phyloP scores from a whole-genome alignment of 2,797 vertebrate genomes.

The Melanotaenia pygmaea region DNA sequence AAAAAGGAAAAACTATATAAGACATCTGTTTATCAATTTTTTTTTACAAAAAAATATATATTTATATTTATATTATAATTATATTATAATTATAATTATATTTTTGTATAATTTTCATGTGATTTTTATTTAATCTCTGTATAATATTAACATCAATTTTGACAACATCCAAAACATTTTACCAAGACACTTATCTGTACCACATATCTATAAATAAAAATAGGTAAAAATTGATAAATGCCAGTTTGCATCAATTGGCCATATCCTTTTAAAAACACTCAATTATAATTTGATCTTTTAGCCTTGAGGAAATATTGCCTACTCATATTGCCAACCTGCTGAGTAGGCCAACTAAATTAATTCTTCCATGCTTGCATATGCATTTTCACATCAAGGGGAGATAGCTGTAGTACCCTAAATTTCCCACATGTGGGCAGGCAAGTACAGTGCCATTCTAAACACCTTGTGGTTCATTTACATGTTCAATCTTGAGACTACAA shows the following conservation, averaged over 20 bases:
- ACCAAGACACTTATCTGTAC: not conserved
- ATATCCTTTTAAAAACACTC: not conserved
- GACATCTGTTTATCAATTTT: no score
- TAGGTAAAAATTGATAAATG: not conserved
- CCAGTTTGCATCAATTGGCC: not conserved
- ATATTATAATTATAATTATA: no score
- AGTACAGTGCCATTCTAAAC: slow-evolving; percentile 16
- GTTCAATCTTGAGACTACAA: not conserved
- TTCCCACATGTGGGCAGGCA: slow-evolving; percentile 71
- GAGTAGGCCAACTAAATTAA: not conserved
- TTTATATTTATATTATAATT: no score
- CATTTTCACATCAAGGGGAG: not conserved
- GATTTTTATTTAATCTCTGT: no score
- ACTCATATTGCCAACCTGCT: not conserved
- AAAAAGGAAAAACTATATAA: no score
- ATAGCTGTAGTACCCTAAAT: slow-evolving; percentile 46
- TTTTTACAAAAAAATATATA: no score
- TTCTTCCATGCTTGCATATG: not conserved
- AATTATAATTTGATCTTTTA: not conserved
- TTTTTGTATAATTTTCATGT: no score
- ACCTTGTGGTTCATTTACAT: not conserved
- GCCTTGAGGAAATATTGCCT: not conserved
- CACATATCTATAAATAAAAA: not conserved
- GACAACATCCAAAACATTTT: no score
- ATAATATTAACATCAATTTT: no score